Evolutionary conservation across 1,140 invertebrate genomes (phyloP).

Genomic region (Camponotus vicinus): DNA sequence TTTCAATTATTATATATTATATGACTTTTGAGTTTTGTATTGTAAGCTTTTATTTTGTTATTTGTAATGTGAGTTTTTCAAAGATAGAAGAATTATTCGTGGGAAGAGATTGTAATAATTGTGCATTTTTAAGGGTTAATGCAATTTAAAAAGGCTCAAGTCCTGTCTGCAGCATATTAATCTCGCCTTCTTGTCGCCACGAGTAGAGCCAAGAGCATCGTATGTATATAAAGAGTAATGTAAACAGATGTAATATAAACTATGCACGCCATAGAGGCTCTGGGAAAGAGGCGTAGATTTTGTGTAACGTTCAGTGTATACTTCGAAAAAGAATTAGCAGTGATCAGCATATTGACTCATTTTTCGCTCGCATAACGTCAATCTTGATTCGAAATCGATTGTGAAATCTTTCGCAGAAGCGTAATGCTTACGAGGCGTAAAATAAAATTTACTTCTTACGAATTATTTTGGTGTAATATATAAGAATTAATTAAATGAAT

Average conservation of each 20-base stretch:
- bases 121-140: neutral
- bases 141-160: slow-evolving; percentile 13
- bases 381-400: slow-evolving; percentile 28
- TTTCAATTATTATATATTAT: neutral
- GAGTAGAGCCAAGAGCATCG: slow-evolving; percentile 47
- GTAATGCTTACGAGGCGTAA: neutral
- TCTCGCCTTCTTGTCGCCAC: slow-evolving; percentile 52
- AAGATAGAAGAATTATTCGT: neutral
- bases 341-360: slow-evolving; percentile 22
- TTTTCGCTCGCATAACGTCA: neutral
- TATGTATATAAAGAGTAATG: slow-evolving; percentile 69
- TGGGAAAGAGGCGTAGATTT: slow-evolving; percentile 66
- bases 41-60: neutral
- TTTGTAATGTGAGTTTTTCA: neutral
- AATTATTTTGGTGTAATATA: neutral
- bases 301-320: slow-evolving; percentile 32
- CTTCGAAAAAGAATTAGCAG: slow-evolving; percentile 54
- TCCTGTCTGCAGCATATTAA: slow-evolving; percentile 61
- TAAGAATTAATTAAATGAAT: slow-evolving; percentile 4
- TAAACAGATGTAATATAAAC: slow-evolving; percentile 76
- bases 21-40: neutral
- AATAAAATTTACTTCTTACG: neutral
- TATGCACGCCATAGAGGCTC: slow-evolving; percentile 52
- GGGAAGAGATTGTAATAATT: neutral
- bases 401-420: neutral